Base-by-base conservation (phyloP, 92 coral and sea anemone genomes). In the Parazoanthus swiftii region DNA sequence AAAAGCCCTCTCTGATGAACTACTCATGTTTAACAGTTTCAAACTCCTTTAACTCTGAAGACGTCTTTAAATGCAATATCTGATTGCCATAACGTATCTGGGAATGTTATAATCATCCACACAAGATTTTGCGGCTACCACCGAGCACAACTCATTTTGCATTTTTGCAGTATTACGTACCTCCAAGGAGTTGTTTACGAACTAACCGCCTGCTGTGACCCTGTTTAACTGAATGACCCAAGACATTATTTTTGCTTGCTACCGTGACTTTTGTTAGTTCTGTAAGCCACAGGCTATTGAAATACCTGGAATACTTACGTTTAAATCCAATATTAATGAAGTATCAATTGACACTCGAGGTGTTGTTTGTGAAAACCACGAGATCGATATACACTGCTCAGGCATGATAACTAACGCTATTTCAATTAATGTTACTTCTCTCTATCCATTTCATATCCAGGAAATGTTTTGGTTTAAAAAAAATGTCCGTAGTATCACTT, bases 161-260 rank as follows among this genome's bases (percentile, higher is more conserved):
- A 77, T 77, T 76, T 77, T n/a, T 37, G 74, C 48, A 14, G 25
- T 23, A 54, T 44, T 50, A 43, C 15, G 33, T 29, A 79, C 23
- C 23, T 23, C 14, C 44, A 0, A 42, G 46, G 18, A 8, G 6
- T 18, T 81, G 74, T 81, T 81, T 81, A 81, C 85, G 74, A 36
- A 39, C 43, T 33, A 6, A 81, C 85, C 82, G 67, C 82, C 67
- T 25, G 51, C 85, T 23, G 85, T 63, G 85, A 6, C 33, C 54
- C 33, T 35, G 35, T 36, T 37, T 8, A 81, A 81, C 65, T 16
- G 42, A 10, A n/a, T 23, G 83, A 79, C 83, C 70, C 43, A 11
- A 15, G 48, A 56, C 73, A 5, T 58, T 13, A 6, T 29, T 43
- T 44, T 42, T 43, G 6, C 58, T 43, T 43, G 29, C 56, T 76